These are phyloP conservation scores for Phoxinus phoxinus DNA, from an alignment of 2,113 vertebrate species.

Conservation along the genomic window DNA sequence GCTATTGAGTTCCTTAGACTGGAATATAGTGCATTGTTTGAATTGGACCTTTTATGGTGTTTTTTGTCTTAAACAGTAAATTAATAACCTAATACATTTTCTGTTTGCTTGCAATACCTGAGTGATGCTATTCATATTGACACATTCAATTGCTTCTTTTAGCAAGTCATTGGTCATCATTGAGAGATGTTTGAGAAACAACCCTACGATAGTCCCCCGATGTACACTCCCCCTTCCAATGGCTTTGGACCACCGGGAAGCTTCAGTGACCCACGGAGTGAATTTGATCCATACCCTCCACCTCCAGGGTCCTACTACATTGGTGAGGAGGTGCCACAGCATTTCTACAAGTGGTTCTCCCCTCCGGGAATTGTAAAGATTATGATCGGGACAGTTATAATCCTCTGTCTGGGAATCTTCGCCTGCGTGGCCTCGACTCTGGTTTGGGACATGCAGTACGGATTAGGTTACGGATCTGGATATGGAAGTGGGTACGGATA, in stretches of 20 bases:
- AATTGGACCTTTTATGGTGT: not conserved
- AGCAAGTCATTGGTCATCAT: constrained; percentile 46
- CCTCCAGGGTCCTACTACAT: constrained; percentile 85
- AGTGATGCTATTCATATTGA: not conserved
- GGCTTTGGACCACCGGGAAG: constrained; percentile 72
- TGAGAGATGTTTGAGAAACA: constrained; percentile 78
- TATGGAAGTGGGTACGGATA: constrained; percentile 65
- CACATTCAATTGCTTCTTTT: not conserved
- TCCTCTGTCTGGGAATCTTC: constrained; percentile 84
- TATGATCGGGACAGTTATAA: constrained; percentile 72
- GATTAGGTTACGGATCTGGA: constrained; percentile 63
- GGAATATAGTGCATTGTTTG: not conserved
- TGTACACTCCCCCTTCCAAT: constrained; percentile 79
- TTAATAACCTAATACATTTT: not conserved
- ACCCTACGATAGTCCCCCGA: constrained; percentile 76
- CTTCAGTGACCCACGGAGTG: constrained; percentile 71
- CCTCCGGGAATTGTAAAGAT: constrained; percentile 81
- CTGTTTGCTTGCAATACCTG: not conserved
- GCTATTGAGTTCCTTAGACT: not conserved
- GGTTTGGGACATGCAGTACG: constrained; percentile 85
- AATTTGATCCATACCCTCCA: constrained; percentile 75
- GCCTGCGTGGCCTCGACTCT: constrained; percentile 90
- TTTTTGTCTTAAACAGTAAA: not conserved
- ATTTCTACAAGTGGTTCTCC: constrained; percentile 87
- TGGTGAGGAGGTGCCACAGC: constrained; percentile 78